Percentiles rank a stretch among this genome's conserved stretches.
Evolutionary conservation across 2,888 invertebrate species (phyloP).

Genomic region (Branchipolynoe longqiensis): DNA sequence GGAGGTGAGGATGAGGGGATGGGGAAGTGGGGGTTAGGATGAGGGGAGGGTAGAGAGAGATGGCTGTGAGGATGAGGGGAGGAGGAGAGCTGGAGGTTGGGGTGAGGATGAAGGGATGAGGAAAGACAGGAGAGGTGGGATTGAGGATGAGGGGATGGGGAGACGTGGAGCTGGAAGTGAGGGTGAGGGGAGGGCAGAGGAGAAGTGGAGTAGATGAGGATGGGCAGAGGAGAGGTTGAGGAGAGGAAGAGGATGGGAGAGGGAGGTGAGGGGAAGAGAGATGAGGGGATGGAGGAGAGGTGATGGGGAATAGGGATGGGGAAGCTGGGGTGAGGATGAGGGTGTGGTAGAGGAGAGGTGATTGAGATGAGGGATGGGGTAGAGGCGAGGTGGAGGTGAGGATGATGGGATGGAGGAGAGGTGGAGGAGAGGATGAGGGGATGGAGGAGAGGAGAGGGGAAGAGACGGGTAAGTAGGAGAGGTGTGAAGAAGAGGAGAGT

Average conservation of each 20-base stretch:
- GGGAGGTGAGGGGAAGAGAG: too few relatives aligned
- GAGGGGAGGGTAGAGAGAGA: not conserved
- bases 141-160: not conserved
- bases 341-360: too few relatives aligned
- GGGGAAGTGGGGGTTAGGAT: not conserved
- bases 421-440: not conserved
- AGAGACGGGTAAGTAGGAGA: not conserved
- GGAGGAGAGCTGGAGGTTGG: not conserved
- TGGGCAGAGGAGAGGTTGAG: too few relatives aligned
- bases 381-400: not conserved
- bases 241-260: too few relatives aligned
- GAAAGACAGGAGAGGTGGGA: not conserved
- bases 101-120: too few relatives aligned
- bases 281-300: not conserved
- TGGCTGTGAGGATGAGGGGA: not conserved
- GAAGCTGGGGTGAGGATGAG: not conserved
- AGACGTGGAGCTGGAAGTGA: not conserved
- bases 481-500: too few relatives aligned
- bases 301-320: not conserved
- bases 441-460: not conserved
- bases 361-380: not conserved
- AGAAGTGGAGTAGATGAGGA: too few relatives aligned
- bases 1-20: not conserved
- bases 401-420: too few relatives aligned
- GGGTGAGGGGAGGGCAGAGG: not conserved